Evolutionary conservation across 2,797 vertebrate species (phyloP).

Genomic region (Micropoecilia bifurca): DNA sequence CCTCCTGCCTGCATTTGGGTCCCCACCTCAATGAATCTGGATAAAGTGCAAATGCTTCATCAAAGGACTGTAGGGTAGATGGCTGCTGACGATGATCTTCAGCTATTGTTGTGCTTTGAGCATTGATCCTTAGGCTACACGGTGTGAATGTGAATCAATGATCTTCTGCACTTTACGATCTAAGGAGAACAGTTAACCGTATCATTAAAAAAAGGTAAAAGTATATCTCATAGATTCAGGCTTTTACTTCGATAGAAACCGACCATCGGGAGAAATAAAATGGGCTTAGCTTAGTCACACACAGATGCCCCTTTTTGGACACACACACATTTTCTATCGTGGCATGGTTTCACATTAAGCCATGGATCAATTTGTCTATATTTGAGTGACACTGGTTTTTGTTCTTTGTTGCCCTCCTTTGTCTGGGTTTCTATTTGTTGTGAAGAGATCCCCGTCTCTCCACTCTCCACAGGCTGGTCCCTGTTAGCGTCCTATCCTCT

Average conservation of each 20-base stretch:
- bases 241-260: conserved; percentile 12
- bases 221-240: conserved; percentile 7
- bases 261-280: conserved; percentile 18
- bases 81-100: neutral
- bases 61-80: neutral
- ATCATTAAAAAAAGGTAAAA: conserved; percentile 35
- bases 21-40: neutral
- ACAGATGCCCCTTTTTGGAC: conserved; percentile 9
- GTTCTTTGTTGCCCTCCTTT: conserved; percentile 52
- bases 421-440: conserved; percentile 43
- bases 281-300: neutral
- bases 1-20: neutral
- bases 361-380: conserved; percentile 57
- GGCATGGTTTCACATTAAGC: conserved; percentile 29
- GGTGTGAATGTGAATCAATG: conserved; percentile 47
- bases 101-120: conserved; percentile 7
- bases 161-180: conserved; percentile 14
- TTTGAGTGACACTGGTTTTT: conserved; percentile 13
- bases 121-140: conserved; percentile 19
- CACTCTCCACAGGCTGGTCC: conserved; percentile 36
- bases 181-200: conserved; percentile 42
- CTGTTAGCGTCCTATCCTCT: conserved; percentile 63
- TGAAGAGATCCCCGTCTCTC: conserved; percentile 21
- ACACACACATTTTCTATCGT: conserved; percentile 20
- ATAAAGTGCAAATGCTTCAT: neutral